Conservation (phyloP, 2,113 vertebrate genomes). For the Podocnemis expansa region DNA sequence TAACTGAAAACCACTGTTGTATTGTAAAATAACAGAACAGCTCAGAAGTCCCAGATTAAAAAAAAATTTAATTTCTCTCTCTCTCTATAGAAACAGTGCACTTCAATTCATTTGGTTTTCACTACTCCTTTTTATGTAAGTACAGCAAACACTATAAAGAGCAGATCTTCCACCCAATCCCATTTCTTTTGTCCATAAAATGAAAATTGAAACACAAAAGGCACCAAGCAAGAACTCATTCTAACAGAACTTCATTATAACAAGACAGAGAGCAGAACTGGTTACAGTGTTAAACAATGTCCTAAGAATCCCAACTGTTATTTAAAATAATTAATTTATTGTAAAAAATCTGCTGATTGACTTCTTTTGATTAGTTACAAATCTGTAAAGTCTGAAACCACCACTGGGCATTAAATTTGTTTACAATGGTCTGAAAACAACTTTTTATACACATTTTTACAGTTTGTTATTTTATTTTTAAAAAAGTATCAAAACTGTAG, state of each 20-base stretch:
- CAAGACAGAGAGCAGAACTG: conserved; percentile 68
- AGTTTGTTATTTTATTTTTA: conserved; percentile 66
- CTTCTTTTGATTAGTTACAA: conserved; percentile 60
- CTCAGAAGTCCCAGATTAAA: conserved; percentile 55
- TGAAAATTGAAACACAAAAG: conserved; percentile 69
- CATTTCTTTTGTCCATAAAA: conserved; percentile 35
- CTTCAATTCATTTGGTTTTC: conserved; percentile 78
- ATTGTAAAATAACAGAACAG: neutral
- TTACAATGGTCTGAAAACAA: conserved; percentile 64
- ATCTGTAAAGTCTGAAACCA: conserved; percentile 67
- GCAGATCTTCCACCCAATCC: conserved; percentile 16
- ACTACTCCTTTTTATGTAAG: conserved; percentile 49
- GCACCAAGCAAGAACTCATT: conserved; percentile 66
- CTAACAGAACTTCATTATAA: conserved; percentile 60
- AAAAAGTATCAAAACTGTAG: conserved; percentile 85
- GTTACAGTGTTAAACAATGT: conserved; percentile 64
- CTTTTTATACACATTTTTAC: conserved; percentile 69
- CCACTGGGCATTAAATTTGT: conserved; percentile 47
- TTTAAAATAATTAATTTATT: conserved; percentile 68
- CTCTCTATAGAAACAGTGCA: conserved; percentile 82
- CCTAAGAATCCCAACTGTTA: conserved; percentile 55
- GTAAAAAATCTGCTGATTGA: conserved; percentile 63
- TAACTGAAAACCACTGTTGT: neutral
- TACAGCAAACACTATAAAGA: conserved; percentile 63
- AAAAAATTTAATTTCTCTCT: conserved; percentile 82